A percentile compares a stretch with the other conserved stretches of the same genome.
phyloP scores from a whole-genome alignment of 1,140 invertebrate genomes.

The Drosophila ficusphila region DNA sequence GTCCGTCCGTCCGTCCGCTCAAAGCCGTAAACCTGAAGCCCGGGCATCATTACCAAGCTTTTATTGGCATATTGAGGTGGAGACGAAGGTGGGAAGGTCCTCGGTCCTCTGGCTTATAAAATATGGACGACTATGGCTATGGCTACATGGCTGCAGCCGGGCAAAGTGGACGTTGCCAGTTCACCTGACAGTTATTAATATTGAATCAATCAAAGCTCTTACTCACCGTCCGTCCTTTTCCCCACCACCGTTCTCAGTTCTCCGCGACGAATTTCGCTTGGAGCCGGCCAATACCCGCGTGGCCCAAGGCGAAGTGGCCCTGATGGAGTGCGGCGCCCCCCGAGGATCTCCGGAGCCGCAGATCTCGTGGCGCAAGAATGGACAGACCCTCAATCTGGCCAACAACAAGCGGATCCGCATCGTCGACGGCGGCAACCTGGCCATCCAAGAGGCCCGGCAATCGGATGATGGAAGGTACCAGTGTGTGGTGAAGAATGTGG shows the following conservation, averaged over 20 bases:
- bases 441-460: conserved; percentile 91
- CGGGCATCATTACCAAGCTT: conserved; percentile 73
- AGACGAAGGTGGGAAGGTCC: not conserved
- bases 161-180: conserved; percentile 25
- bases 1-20: no score
- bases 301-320: conserved; percentile 92
- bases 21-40: conserved; percentile 53
- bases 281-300: conserved; percentile 90
- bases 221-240: conserved; percentile 10
- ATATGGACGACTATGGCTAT: conserved; percentile 55
- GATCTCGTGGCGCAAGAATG: conserved; percentile 93
- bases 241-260: conserved; percentile 86
- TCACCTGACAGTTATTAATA: conserved; percentile 76
- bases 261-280: conserved; percentile 93
- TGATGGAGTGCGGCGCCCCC: conserved; percentile 94
- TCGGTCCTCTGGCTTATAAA: conserved; percentile 50
- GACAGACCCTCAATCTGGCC: conserved; percentile 88
- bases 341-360: conserved; percentile 93
- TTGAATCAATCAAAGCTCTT: conserved; percentile 81
- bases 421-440: conserved; percentile 91
- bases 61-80: conserved; percentile 67
- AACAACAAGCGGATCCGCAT: conserved; percentile 88
- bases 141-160: conserved; percentile 19
- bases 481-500: conserved; percentile 93
- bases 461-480: conserved; percentile 93